A percentile compares a stretch with the other conserved stretches of the same genome.
Conservation (phyloP, 2,888 invertebrate genomes). For the Epicampocera succincta region DNA sequence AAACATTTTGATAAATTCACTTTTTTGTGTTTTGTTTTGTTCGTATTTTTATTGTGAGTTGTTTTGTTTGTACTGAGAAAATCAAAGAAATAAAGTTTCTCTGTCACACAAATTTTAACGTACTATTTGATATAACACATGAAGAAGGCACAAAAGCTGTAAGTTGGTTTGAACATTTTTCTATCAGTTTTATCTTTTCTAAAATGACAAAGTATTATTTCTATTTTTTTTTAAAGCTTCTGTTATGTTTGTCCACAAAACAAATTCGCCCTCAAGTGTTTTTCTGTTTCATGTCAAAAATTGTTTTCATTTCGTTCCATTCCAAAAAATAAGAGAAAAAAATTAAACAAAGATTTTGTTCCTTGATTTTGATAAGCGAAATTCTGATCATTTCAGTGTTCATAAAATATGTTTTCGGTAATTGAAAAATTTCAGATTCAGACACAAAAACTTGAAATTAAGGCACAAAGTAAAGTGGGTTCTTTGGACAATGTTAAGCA, state of each 20-base stretch:
- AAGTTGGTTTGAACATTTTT: constrained; percentile 50
- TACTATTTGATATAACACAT: constrained; percentile 20
- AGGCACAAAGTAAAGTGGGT: constrained; percentile 95
- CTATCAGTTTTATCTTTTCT: constrained; percentile 25
- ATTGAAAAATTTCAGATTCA: constrained; percentile 86
- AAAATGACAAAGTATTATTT: neutral
- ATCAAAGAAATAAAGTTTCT: constrained; percentile 6
- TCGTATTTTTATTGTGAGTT: constrained; percentile 12
- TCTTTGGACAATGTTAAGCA: constrained; percentile 93
- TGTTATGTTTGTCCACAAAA: constrained; percentile 10
- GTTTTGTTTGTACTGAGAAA: constrained; percentile 20
- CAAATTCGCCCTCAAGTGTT: neutral
- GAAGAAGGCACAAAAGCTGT: constrained; percentile 63
- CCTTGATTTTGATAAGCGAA: constrained; percentile 16
- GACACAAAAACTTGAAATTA: constrained; percentile 94
- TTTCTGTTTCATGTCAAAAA: neutral
- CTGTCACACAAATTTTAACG: constrained; percentile 3
- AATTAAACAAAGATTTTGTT: neutral
- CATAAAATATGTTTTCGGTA: constrained; percentile 44
- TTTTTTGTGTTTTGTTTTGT: neutral
- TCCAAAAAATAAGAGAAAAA: constrained; percentile 2
- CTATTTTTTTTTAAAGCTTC: neutral
- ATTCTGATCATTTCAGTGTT: constrained; percentile 21
- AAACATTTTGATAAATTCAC: constrained; percentile 35
- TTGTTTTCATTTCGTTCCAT: constrained; percentile 23